Conservation (phyloP, 2,797 vertebrate species). For the Molossus alvarezi region DNA sequence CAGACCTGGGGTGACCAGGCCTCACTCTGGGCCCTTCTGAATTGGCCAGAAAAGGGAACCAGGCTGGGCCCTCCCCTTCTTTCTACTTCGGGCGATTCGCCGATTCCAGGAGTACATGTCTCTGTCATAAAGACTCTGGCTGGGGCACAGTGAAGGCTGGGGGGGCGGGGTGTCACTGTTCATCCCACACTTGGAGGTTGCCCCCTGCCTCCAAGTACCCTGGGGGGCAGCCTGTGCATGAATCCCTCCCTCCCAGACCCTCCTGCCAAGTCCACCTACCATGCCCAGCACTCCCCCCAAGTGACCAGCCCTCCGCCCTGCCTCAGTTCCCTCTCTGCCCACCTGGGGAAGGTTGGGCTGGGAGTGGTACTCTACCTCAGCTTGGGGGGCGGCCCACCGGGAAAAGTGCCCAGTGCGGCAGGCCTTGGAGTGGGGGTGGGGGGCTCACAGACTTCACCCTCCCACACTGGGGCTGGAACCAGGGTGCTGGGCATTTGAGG, state of each 20-base stretch:
- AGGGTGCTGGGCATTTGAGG: neutral
- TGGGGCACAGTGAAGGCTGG: neutral
- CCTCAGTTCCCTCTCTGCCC: neutral
- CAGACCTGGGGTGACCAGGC: neutral
- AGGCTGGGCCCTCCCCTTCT: neutral
- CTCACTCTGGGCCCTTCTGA: neutral
- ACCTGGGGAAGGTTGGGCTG: neutral
- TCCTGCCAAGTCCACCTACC: neutral
- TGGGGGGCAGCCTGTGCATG: neutral
- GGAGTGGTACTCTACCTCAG: neutral
- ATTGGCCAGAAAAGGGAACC: neutral
- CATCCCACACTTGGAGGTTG: too few species aligned
- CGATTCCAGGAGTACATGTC: rapidly evolving
- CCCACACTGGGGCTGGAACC: neutral
- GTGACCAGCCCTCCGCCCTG: neutral
- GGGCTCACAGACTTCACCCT: too few species aligned
- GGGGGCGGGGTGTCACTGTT: neutral
- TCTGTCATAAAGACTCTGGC: neutral
- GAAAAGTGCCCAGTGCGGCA: neutral
- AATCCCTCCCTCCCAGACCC: neutral
- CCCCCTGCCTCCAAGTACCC: neutral
- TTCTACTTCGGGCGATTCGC: neutral
- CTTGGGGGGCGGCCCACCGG: neutral
- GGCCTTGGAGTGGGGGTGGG: neutral
- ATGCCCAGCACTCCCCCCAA: too few species aligned